Base-by-base conservation (phyloP, 2,797 vertebrate species). In the Gymnoscopelus braueri region DNA sequence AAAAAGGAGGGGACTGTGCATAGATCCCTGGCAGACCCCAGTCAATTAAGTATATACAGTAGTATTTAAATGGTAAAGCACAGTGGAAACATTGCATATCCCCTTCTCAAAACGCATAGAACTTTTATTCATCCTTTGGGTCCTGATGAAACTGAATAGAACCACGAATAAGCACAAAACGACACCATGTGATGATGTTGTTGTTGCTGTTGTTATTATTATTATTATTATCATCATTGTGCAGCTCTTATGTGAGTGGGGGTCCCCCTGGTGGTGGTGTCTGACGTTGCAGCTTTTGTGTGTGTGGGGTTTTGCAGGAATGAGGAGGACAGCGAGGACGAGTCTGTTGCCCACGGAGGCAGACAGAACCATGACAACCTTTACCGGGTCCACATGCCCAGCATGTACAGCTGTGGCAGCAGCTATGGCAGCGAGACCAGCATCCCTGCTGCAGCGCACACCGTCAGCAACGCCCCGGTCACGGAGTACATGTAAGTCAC, bases 371-470 rank as follows among this genome's bases (percentile, higher is more conserved):
- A 96, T 0, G 98, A 98, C 87, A 98, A 97, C 91, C 94, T 99
- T 81, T 99, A 99, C 93, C 95, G 96, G 6, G 97, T 99, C 58
- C 98, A 99, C 93, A 98, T 99, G 97, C 97, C 98, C 71, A 99
- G 98, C 75, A 88, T 99, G 64, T 99, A 99, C 89, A 99, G 98
- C 94, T 99, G 98, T 23, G 98, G 98, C 13, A 99, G 97, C 94
- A 98, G 97, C 93, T 99, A 98, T n/a, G 97, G 97, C 88, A 99
- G 98, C 3, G 98, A 99, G 91, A 95, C 95, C 84, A 99, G 97
- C 93, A 96, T 99, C 79, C 98, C 97, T 0, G 97, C 98, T 0
- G 95, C 97, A 0, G 97, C 98, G 9, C 98, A 99, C 93, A 98
- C 98, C 0, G 97, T 99, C 94, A 99, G 96, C 95, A 99, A 99